Evolutionary conservation across 2,888 invertebrate genomes (phyloP), one percentile per base, ranked within the genome.

Genomic region (Helicoverpa assulta): DNA sequence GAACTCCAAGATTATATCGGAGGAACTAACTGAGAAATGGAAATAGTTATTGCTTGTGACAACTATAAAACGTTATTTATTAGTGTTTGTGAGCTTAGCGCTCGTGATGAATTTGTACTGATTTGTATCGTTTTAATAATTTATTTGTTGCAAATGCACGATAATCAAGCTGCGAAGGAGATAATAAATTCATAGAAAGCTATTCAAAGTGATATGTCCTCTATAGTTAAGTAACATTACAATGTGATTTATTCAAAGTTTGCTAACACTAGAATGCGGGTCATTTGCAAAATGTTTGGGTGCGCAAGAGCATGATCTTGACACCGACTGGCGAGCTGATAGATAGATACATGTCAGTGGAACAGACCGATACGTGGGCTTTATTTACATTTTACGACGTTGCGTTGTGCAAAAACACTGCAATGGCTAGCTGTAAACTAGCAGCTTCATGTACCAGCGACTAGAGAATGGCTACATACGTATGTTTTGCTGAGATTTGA

Each of bases 11-110:
- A 89, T 88, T 76, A 62, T 80, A 89, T 86, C 85, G 59, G 77
- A 72, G 69, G 67, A 74, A 74, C 79, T 73, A 84, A 80, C 87
- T 89, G 87, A 88, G 87, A 89, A 90, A 91, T 88, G 83, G 80
- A 78, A 78, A 85, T 83, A 82, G 86, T 87, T 90, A 91, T 87
- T 89, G 87, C 85, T 86, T 82, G 85, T 87, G 90, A 90, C 90
- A 87, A 86, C 87, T 86, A 89, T 88, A 87, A 89, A 88, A 86
- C 73, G 70, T 83, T 81, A 86, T 89, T 89, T 90, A 91, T 89
- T 84, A 84, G 74, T 80, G 80, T 82, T 85, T 83, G 82, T 82
- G 82, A 85, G 85, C 81, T 78, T 79, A 81, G 79, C 80, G 70
- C 80, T 77, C 57, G 72, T 85, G 85, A 89, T 87, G 85, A 85